Conservation (phyloP, 2,797 vertebrate species). For the Aeoliscus strigatus region DNA sequence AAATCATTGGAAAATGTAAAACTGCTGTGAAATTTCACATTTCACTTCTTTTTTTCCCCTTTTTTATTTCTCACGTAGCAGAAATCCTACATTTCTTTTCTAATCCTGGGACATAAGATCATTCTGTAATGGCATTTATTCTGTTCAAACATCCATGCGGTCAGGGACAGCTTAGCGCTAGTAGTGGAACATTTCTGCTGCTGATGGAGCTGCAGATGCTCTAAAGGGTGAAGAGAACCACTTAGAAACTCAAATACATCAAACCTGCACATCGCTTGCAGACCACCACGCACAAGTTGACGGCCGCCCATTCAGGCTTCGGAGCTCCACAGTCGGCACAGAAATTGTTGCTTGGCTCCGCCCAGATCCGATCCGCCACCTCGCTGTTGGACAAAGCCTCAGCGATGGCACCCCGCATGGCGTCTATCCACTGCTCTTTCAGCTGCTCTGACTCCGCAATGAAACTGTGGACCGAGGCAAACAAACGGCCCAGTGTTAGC, state of each 20-base stretch:
- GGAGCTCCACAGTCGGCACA: slow-evolving; percentile 84
- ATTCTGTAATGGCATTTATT: not conserved
- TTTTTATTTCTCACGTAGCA: too few species aligned
- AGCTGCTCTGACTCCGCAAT: slow-evolving; percentile 82
- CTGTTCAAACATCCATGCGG: not conserved
- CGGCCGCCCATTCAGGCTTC: slow-evolving; percentile 89
- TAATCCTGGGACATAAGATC: too few species aligned
- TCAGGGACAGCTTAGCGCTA: too few species aligned
- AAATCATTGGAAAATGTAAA: not conserved
- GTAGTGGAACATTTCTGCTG: too few species aligned
- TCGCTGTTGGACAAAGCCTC: slow-evolving; percentile 88
- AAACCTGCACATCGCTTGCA: slow-evolving; percentile 91
- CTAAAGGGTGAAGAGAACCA: slow-evolving; percentile 41
- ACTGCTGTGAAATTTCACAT: not conserved
- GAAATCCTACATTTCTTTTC: too few species aligned
- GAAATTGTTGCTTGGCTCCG: slow-evolving; percentile 75
- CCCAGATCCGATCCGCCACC: slow-evolving; percentile 86
- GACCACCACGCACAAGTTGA: slow-evolving; percentile 92
- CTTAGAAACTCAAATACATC: slow-evolving; percentile 36
- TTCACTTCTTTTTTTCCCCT: too few species aligned
- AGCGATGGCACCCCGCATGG: slow-evolving; percentile 82
- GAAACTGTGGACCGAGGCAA: slow-evolving; percentile 75
- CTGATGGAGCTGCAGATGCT: not conserved
- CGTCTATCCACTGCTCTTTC: slow-evolving; percentile 87
- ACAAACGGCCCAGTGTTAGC: slow-evolving; percentile 15